These are phyloP conservation scores for Rotaria socialis DNA, from an alignment of 2,888 invertebrate genomes.

Conservation along the genomic window DNA sequence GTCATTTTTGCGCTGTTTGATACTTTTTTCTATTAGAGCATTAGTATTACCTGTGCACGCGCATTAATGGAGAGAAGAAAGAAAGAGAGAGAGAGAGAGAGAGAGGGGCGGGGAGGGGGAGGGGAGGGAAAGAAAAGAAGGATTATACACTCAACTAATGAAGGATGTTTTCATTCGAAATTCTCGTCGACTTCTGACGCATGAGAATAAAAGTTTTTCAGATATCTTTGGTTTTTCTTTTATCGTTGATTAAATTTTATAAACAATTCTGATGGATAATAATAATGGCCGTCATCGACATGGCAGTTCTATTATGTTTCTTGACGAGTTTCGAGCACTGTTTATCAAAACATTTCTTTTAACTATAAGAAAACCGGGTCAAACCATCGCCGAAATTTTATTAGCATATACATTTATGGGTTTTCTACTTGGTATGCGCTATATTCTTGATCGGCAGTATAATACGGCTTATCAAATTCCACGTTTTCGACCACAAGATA, in stretches of 20 bases:
- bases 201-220: too few relatives aligned
- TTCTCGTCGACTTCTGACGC: too few relatives aligned
- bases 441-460: conserved; percentile 12
- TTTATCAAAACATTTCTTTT: conserved; percentile 8
- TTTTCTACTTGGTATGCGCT: conserved; percentile 24
- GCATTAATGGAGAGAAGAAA: neutral
- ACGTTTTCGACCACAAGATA: neutral
- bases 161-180: too few relatives aligned
- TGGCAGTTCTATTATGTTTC: neutral
- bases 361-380: neutral
- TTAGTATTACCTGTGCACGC: neutral
- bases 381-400: neutral
- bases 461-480: neutral
- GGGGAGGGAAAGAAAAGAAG: too few relatives aligned
- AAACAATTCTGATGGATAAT: neutral
- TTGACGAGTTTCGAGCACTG: neutral
- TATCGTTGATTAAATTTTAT: neutral
- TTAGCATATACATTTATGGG: conserved; percentile 23
- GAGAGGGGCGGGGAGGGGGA: too few relatives aligned
- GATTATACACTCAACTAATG: neutral
- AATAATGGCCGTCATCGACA: neutral
- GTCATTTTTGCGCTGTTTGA: neutral
- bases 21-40: neutral
- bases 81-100: too few relatives aligned
- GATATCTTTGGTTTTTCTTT: neutral